Conservation (phyloP, 2,797 vertebrate species). For the Falco concolor region DNA sequence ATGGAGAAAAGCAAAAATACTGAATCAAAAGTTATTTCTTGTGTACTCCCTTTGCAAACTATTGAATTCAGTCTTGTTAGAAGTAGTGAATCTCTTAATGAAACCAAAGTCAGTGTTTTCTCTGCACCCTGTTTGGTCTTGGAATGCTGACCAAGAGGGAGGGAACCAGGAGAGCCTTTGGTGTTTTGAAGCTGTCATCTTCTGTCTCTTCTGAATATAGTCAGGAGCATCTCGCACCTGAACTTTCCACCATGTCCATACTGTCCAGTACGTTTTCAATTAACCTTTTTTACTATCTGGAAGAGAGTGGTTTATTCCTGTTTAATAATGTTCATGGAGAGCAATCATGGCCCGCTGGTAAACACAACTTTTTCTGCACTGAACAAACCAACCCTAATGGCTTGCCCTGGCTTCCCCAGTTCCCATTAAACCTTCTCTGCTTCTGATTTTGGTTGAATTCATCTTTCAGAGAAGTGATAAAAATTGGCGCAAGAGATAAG, state of each 20-base stretch:
- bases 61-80: neutral
- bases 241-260: neutral
- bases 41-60: neutral
- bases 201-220: neutral
- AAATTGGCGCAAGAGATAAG: neutral
- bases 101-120: neutral
- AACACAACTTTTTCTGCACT: neutral
- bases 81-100: neutral
- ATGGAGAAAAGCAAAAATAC: neutral
- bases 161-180: neutral
- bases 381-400: neutral
- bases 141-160: neutral
- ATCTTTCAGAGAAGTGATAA: neutral
- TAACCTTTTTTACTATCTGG: neutral
- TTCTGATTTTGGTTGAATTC: neutral
- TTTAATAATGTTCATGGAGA: neutral
- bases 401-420: neutral
- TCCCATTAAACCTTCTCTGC: neutral
- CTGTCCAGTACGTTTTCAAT: neutral
- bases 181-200: neutral
- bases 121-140: neutral
- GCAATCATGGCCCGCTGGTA: neutral
- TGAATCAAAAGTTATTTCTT: neutral
- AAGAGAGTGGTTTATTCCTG: neutral
- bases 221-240: neutral